Conservation (phyloP, 2,113 vertebrate genomes). For the Corythoichthys intestinalis region DNA sequence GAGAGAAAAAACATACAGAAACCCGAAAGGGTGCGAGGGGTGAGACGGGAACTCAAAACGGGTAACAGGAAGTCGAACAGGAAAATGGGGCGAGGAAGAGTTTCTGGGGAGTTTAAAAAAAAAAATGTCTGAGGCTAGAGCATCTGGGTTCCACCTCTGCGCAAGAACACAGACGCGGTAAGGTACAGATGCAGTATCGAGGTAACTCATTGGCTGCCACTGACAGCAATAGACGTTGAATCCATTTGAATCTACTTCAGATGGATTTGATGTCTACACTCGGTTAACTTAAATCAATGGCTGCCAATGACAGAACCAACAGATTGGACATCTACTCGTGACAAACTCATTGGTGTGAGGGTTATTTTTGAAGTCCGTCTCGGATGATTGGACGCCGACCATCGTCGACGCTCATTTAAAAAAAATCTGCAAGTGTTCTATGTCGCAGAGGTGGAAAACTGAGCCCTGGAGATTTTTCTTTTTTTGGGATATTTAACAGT, state of each 20-base stretch:
- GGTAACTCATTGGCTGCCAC: too few relatives aligned
- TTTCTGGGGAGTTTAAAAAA: background rate
- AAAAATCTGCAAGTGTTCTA: constrained; percentile 2
- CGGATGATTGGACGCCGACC: too few relatives aligned
- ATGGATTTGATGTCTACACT: too few relatives aligned
- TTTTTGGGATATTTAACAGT: background rate
- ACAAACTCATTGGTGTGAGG: too few relatives aligned
- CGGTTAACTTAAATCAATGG: too few relatives aligned
- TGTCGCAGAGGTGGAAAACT: constrained; percentile 51
- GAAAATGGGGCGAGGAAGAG: constrained; percentile 41
- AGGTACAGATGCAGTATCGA: too few relatives aligned
- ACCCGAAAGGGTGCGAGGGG: constrained; percentile 72
- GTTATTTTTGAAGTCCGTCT: too few relatives aligned
- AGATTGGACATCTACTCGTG: too few relatives aligned
- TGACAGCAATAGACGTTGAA: too few relatives aligned
- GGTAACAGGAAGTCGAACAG: constrained; percentile 56
- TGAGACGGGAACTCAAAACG: constrained; percentile 59
- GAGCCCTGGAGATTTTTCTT: constrained; percentile 14
- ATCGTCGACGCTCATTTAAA: background rate
- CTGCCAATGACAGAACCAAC: too few relatives aligned
- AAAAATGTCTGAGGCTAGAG: constrained; percentile 43
- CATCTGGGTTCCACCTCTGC: constrained; percentile 56
- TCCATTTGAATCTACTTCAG: too few relatives aligned
- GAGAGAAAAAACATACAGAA: constrained; percentile 68
- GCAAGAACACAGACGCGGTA: constrained; percentile 23